These are phyloP conservation scores for Chunga burmeisteri DNA, from an alignment of 2,113 vertebrate genomes.

Conservation along the genomic window DNA sequence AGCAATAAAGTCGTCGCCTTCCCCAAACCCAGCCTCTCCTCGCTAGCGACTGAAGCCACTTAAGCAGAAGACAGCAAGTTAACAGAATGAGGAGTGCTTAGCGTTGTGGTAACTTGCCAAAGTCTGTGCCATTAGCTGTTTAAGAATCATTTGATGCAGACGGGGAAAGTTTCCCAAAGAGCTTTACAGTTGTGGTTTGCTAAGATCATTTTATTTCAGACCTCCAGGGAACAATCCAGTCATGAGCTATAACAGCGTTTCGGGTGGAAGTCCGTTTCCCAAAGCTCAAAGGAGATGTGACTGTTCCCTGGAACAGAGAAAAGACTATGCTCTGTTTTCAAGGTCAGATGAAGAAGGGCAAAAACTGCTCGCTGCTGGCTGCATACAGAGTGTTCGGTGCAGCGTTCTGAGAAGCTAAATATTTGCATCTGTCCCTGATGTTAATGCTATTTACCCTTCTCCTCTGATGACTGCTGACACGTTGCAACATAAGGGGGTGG, in stretches of 20 bases:
- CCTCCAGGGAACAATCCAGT: constrained; percentile 49
- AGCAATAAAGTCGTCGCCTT: background rate
- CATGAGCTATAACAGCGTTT: background rate
- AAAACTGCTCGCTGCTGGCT: background rate
- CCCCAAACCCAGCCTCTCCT: background rate
- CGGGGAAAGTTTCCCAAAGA: constrained; percentile 49
- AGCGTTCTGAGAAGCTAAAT: constrained; percentile 47
- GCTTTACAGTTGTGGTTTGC: constrained; percentile 36
- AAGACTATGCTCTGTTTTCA: background rate
- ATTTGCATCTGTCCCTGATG: constrained; percentile 62
- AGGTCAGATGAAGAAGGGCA: constrained; percentile 26
- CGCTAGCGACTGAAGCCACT: background rate
- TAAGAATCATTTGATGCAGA: constrained; percentile 63
- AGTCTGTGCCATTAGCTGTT: constrained; percentile 48
- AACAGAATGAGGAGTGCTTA: background rate
- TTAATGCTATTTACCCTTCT: constrained; percentile 32
- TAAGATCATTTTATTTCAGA: constrained; percentile 42
- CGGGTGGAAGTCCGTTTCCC: background rate
- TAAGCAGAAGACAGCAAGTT: constrained; percentile 50
- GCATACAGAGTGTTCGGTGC: background rate
- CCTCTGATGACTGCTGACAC: background rate
- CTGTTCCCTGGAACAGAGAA: background rate
- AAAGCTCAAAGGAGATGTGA: constrained; percentile 26
- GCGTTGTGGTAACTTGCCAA: constrained; percentile 22
- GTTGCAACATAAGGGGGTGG: constrained; percentile 21